Evolutionary conservation across 1,140 invertebrate species (phyloP).

Genomic region (Penaeus japonicus): DNA sequence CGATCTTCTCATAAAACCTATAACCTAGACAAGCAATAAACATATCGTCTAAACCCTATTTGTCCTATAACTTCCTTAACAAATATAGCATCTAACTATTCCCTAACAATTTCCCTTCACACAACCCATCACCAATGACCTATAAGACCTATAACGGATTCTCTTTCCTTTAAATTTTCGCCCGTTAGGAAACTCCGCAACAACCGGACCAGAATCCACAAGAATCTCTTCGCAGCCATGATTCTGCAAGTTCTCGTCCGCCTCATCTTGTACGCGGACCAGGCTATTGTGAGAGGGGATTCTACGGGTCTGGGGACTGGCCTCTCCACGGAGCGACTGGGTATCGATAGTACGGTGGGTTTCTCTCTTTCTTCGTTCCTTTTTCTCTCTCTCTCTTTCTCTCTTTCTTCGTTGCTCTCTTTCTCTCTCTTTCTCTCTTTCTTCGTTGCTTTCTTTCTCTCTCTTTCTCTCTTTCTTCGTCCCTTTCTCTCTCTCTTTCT

Average conservation of each 20-base stretch:
- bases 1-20: too few relatives aligned
- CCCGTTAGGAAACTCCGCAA: constrained; percentile 77
- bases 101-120: background rate
- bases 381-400: background rate
- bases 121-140: too few relatives aligned
- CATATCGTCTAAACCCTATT: too few relatives aligned
- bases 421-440: background rate
- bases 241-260: constrained; percentile 82
- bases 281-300: constrained; percentile 69
- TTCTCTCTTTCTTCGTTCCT: background rate
- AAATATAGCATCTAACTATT: too few relatives aligned
- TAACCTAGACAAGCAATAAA: too few relatives aligned
- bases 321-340: constrained; percentile 45
- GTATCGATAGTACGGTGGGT: constrained; percentile 70
- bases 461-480: too few relatives aligned
- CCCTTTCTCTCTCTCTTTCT: too few relatives aligned
- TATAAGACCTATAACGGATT: too few relatives aligned
- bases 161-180: background rate
- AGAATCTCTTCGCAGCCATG: constrained; percentile 87
- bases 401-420: background rate
- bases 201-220: constrained; percentile 86
- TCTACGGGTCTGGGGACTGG: constrained; percentile 13
- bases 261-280: constrained; percentile 83
- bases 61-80: too few relatives aligned
- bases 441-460: too few relatives aligned